Evolutionary conservation across 2,113 vertebrate genomes (phyloP).

Genomic region (Ictalurus punctatus): DNA sequence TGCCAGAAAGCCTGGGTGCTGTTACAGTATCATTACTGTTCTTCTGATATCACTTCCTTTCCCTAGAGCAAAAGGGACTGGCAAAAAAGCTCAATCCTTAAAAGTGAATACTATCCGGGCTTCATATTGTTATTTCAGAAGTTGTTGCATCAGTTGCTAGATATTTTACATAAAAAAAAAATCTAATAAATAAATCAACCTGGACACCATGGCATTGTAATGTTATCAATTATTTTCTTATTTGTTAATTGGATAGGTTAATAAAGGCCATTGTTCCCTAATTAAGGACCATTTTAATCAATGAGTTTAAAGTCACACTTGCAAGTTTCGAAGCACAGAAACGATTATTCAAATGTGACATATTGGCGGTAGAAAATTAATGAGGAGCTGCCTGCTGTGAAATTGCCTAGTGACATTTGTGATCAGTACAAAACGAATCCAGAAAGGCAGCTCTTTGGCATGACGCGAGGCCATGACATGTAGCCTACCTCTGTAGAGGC

Average conservation of each 20-base stretch:
- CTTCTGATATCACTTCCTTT: conserved; percentile 32
- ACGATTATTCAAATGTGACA: conserved; percentile 45
- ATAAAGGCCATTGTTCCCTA: conserved; percentile 42
- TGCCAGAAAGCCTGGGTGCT: conserved; percentile 34
- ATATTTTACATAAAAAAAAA: not conserved
- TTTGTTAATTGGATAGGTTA: conserved; percentile 42
- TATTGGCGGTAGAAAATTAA: conserved; percentile 46
- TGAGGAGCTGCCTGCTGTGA: conserved; percentile 44
- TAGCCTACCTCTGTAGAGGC: not conserved
- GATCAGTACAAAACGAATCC: conserved; percentile 24
- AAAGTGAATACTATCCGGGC: not conserved
- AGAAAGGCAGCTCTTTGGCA: conserved; percentile 21
- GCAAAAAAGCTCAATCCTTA: conserved; percentile 12
- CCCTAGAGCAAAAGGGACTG: conserved; percentile 12
- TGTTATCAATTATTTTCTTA: conserved; percentile 36
- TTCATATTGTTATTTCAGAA: not conserved
- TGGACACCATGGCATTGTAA: not conserved
- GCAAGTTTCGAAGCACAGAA: conserved; percentile 11
- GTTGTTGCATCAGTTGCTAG: not conserved
- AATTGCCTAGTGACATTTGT: conserved; percentile 44
- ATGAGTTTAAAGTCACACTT: not conserved
- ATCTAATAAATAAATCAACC: not conserved
- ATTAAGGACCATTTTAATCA: conserved; percentile 38
- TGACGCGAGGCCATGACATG: not conserved
- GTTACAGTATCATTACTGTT: conserved; percentile 34